Conservation (phyloP, 2,113 vertebrate genomes). For the Oncorhynchus tshawytscha region DNA sequence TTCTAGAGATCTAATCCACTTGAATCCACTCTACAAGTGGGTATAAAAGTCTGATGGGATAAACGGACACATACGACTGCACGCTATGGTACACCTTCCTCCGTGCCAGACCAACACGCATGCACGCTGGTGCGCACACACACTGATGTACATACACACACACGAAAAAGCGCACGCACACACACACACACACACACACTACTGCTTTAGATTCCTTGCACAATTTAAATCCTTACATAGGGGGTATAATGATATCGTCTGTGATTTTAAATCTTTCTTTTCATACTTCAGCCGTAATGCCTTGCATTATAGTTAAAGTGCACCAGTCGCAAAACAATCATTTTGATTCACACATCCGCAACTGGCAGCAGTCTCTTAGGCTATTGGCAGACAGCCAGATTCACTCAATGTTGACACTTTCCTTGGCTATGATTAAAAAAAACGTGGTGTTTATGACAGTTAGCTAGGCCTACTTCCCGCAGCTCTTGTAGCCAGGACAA, state of each 20-base stretch:
- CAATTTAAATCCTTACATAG: background rate
- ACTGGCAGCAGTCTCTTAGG: background rate
- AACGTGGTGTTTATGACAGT: constrained; percentile 22
- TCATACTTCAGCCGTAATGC: constrained; percentile 7
- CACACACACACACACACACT: background rate
- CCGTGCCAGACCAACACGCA: background rate
- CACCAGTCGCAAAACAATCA: constrained; percentile 35
- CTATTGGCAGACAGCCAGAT: constrained; percentile 22
- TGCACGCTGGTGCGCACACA: background rate
- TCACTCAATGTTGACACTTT: constrained; percentile 37
- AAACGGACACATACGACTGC: background rate
- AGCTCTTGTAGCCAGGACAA: constrained; percentile 17
- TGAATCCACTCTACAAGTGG: background rate
- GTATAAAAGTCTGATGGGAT: background rate
- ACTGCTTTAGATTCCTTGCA: background rate
- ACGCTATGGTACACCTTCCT: background rate
- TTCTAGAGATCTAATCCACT: background rate
- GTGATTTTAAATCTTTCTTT: background rate
- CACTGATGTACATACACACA: background rate
- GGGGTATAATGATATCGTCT: constrained; percentile 2
- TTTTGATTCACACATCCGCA: constrained; percentile 7
- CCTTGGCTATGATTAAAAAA: constrained; percentile 17
- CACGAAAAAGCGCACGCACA: background rate
- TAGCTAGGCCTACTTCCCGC: background rate
- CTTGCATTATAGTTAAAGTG: constrained; percentile 13